Percentiles rank a stretch among this genome's conserved stretches.
phyloP scores from a whole-genome alignment of 2,888 invertebrate species.

The Calephelis perditalis region DNA sequence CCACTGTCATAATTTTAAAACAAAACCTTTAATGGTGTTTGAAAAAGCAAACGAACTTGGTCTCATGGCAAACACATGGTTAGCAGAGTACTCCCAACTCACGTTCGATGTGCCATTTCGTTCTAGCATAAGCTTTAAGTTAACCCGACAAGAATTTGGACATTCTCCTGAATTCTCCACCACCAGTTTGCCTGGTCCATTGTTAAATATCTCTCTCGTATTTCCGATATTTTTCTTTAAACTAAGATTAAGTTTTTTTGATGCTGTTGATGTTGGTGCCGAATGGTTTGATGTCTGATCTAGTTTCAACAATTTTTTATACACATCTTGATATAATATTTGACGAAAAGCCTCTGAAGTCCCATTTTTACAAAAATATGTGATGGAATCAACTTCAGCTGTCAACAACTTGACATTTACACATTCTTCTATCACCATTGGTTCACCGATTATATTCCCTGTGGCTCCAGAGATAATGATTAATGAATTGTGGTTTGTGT shows the following conservation, averaged over 20 bases:
- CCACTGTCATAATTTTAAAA: constrained; percentile 92
- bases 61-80: constrained; percentile 83
- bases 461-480: constrained; percentile 84
- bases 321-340: constrained; percentile 51
- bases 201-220: constrained; percentile 76
- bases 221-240: constrained; percentile 76
- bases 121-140: constrained; percentile 76
- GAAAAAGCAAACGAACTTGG: constrained; percentile 83
- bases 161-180: constrained; percentile 85
- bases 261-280: constrained; percentile 49
- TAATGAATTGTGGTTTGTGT: constrained; percentile 77
- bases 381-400: constrained; percentile 66
- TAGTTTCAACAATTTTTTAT: constrained; percentile 52
- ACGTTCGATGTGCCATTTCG: constrained; percentile 72
- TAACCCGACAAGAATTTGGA: constrained; percentile 82
- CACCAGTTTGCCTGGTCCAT: constrained; percentile 81
- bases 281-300: constrained; percentile 45
- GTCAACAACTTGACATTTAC: constrained; percentile 76
- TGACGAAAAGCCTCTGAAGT: constrained; percentile 73
- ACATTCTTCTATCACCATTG: constrained; percentile 79
- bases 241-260: constrained; percentile 72
- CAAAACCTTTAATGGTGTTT: constrained; percentile 83
- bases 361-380: constrained; percentile 79
- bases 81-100: constrained; percentile 80
- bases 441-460: constrained; percentile 82